Conservation (phyloP, 2,888 invertebrate species). For the Loripinus fragilis region DNA sequence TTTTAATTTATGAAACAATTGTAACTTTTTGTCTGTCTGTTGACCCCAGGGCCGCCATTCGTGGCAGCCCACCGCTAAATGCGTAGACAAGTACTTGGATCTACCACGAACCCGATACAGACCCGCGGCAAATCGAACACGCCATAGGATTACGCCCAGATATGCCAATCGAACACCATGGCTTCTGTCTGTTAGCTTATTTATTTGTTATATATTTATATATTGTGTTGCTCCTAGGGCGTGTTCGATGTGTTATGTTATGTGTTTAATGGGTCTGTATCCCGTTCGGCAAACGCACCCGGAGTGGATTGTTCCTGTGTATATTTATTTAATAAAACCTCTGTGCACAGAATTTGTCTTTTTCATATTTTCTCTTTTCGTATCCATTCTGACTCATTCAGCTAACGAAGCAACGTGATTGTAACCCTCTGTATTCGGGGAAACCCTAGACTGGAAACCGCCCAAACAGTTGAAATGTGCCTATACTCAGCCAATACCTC, state of each 20-base stretch:
- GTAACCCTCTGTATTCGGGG: too few relatives aligned
- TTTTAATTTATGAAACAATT: slow-evolving; percentile 62
- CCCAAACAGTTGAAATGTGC: too few relatives aligned
- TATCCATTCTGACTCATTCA: too few relatives aligned
- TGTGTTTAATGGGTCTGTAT: slow-evolving; percentile 41
- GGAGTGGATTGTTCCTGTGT: slow-evolving; percentile 72
- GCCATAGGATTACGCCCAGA: slow-evolving; percentile 28
- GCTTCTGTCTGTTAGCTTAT: slow-evolving; percentile 20
- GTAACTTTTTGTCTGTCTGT: slow-evolving; percentile 59
- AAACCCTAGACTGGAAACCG: too few relatives aligned
- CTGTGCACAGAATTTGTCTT: slow-evolving; percentile 65
- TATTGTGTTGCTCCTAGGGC: slow-evolving; percentile 15
- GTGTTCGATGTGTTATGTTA: slow-evolving; percentile 22
- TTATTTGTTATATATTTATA: slow-evolving; percentile 23
- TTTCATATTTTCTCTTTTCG: too few relatives aligned
- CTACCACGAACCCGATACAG: slow-evolving; percentile 66
- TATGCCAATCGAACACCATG: slow-evolving; percentile 15
- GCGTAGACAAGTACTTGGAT: slow-evolving; percentile 73
- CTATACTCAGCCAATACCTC: too few relatives aligned
- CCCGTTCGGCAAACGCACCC: slow-evolving; percentile 57
- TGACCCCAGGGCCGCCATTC: slow-evolving; percentile 48
- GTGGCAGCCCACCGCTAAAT: slow-evolving; percentile 51
- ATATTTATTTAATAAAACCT: slow-evolving; percentile 70
- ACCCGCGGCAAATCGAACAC: slow-evolving; percentile 44
- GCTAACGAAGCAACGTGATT: too few relatives aligned